Evolutionary conservation across 2,797 vertebrate genomes (phyloP).

Genomic region (Pseudochirops corinnae): DNA sequence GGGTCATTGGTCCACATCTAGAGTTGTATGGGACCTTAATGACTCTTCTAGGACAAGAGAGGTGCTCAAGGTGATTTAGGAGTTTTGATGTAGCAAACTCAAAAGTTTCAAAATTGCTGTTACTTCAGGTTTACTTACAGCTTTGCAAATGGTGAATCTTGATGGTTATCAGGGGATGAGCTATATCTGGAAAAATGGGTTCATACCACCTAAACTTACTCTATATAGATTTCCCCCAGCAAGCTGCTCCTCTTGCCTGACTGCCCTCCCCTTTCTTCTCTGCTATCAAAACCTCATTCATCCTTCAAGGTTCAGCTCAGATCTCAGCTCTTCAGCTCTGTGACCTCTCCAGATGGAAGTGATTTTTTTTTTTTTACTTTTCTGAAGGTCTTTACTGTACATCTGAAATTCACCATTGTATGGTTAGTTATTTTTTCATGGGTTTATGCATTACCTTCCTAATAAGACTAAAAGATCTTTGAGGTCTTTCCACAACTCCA

Average conservation of each 20-base stretch:
- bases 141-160: neutral
- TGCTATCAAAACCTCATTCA: neutral
- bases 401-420: neutral
- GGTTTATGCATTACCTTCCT: neutral
- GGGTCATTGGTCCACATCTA: neutral
- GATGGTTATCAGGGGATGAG: neutral
- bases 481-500: neutral
- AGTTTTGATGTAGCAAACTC: neutral
- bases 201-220: neutral
- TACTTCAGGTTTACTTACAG: constrained; percentile 21
- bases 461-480: neutral
- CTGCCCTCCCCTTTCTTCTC: neutral
- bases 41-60: neutral
- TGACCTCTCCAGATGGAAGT: neutral
- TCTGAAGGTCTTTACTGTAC: neutral
- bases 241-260: constrained; percentile 20
- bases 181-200: neutral
- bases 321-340: neutral
- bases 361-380: neutral
- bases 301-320: neutral
- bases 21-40: neutral
- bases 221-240: neutral
- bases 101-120: neutral
- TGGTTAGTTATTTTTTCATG: neutral
- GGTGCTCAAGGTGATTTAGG: neutral